Percentiles rank a stretch among this genome's conserved stretches.
Conservation (phyloP, 2,797 vertebrate species). For the Cyprinodon diabolis region DNA sequence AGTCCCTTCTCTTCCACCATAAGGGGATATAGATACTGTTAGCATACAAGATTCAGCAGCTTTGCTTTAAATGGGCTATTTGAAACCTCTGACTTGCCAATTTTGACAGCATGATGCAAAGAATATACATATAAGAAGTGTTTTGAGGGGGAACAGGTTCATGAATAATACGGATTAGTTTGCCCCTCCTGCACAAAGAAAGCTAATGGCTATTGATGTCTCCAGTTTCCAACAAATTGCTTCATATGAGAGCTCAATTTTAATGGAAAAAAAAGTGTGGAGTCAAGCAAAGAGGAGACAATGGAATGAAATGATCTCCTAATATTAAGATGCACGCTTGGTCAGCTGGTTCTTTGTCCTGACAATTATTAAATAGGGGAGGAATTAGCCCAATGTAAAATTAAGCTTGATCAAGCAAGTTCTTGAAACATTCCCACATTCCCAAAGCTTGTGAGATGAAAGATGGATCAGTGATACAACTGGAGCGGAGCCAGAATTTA, state of each 20-base stretch:
- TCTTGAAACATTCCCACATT: constrained; percentile 44
- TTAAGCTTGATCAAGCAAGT: constrained; percentile 57
- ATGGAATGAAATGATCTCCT: constrained; percentile 69
- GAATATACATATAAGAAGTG: constrained; percentile 67
- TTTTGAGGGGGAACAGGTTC: constrained; percentile 50
- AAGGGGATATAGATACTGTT: constrained; percentile 16
- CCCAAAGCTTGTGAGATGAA: constrained; percentile 42
- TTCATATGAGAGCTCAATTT: constrained; percentile 68
- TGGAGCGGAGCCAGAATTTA: constrained; percentile 54
- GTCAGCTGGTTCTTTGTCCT: constrained; percentile 65
- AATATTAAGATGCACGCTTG: constrained; percentile 66
- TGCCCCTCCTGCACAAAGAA: constrained; percentile 61
- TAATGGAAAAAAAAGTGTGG: constrained; percentile 54
- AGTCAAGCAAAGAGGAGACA: constrained; percentile 55
- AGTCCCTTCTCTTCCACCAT: constrained; percentile 29
- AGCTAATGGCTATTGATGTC: constrained; percentile 77
- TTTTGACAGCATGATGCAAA: constrained; percentile 59
- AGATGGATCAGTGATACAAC: constrained; percentile 45
- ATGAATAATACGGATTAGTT: constrained; percentile 71
- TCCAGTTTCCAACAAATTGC: constrained; percentile 74
- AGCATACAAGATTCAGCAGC: constrained; percentile 62
- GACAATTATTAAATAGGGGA: constrained; percentile 61
- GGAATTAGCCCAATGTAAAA: constrained; percentile 67
- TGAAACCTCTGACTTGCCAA: constrained; percentile 60
- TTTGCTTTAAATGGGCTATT: constrained; percentile 61